Base-by-base conservation (phyloP, 2,113 vertebrate species). In the Suncus etruscus region DNA sequence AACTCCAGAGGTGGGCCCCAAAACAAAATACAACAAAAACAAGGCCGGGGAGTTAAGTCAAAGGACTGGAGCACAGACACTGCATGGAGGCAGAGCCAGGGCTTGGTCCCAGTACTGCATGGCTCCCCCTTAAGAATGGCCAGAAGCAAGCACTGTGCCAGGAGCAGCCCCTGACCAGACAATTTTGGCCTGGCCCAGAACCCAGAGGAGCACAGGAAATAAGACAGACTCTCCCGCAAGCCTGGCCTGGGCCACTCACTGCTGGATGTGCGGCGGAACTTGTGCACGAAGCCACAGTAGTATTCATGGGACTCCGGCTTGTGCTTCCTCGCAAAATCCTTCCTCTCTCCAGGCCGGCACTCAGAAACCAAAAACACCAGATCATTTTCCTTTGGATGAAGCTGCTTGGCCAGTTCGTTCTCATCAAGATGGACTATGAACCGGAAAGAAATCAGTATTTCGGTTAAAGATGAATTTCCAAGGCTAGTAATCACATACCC, bases 381-480 rank as follows among this genome's bases (percentile, higher is more conserved):
- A 68, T 99, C 98, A 6, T 98, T 98, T 50, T 99, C 98, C 94
- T 98, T 98, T 0, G 98, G 98, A 50, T 98, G 97, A 58, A 97
- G 95, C 69, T 98, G 98, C 32, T 70, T 97, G 1, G 82, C 86
- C 78, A 98, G 92, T 83, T 98, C 97, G 6, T 82, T 48, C 61
- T 98, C 97, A 11, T 50, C 93, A 79, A 98, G 85, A 11, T 82
- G 91, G 92, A 96, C 98, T 98, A 83, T 3, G 11, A 83, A 87
- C 96, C 8, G 89, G 68, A 1, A 86, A 58, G 54, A 91, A 89
- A 54, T 51, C 22, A 50, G 31, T 47, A 75, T 50, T 90, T 12
- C 51, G 3, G 15, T 15, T 72, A 75, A 16, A 70, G 12, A 87
- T 65, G 63, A 91, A 79, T 8, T 2, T 80, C 54, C 29, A 14